Evolutionary conservation across 1,140 invertebrate genomes (phyloP).

Genomic region (Danaus plexippus): DNA sequence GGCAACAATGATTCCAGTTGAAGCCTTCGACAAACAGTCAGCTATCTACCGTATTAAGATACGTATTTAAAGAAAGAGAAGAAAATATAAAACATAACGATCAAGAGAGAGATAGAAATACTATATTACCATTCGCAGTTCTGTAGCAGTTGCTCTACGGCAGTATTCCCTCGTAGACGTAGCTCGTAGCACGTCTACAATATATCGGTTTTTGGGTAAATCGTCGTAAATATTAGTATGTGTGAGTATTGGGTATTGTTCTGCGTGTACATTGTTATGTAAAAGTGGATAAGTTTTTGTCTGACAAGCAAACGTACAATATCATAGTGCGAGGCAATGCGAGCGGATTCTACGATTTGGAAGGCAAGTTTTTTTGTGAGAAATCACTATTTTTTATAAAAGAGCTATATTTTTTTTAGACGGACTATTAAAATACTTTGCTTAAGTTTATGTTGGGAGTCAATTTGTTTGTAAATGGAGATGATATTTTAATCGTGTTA

Average conservation of each 20-base stretch:
- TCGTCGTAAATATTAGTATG: slow-evolving; percentile 31
- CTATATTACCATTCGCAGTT: slow-evolving; percentile 27
- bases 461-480: no score
- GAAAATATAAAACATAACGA: slow-evolving; percentile 12
- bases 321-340: slow-evolving; percentile 64
- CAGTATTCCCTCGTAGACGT: slow-evolving; percentile 45
- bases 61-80: slow-evolving; percentile 34
- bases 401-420: background rate
- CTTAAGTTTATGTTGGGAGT: no score
- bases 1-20: slow-evolving; percentile 52
- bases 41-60: slow-evolving; percentile 42
- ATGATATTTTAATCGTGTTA: no score
- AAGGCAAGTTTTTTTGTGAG: slow-evolving; percentile 36
- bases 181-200: slow-evolving; percentile 52
- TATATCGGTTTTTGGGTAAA: slow-evolving; percentile 10
- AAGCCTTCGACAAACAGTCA: slow-evolving; percentile 48
- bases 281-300: slow-evolving; percentile 65
- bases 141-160: slow-evolving; percentile 38
- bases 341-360: slow-evolving; percentile 50
- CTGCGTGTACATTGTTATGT: slow-evolving; percentile 53
- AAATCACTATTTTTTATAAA: background rate
- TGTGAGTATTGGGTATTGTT: slow-evolving; percentile 31
- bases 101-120: slow-evolving; percentile 27
- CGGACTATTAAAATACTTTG: background rate
- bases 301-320: slow-evolving; percentile 59